Evolutionary conservation across 2,888 invertebrate genomes (phyloP), one percentile per base, ranked within the genome.

Genomic region (Drosophila eohydei): DNA sequence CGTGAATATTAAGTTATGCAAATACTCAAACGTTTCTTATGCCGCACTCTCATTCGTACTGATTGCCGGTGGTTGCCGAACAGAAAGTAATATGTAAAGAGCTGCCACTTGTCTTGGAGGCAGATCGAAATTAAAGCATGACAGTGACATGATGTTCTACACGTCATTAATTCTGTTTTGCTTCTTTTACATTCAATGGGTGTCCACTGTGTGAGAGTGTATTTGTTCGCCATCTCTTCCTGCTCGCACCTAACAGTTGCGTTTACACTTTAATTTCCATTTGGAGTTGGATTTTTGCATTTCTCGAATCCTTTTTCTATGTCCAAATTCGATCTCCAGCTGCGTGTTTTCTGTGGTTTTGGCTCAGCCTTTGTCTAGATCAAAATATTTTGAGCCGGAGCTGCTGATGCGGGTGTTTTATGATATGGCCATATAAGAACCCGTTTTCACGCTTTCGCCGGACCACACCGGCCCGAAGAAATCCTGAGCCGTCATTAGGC

Each of bases 371-470:
- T 77, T 89, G 74, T 80, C 77, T 34, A 46, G 83, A 80, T 83
- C 89, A 81, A 91, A 92, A 92, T 91, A 92, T 92, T 92, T 92
- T 82, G 87, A 90, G 56, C 56, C 62, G 60, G 40, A 56, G 60
- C 85, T 86, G 80, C 83, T 82, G 83, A 69, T 69, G 62, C 61
- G 74, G 56, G n/a, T 72, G 54, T 61, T 89, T 90, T 90, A 87
- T 82, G 83, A 71, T 78, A 72, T 60, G 80, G 72, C 74, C 88
- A 79, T 91, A 91, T 91, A 91, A 77, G 59, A 54, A 16, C 43
- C 59, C 71, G 67, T 52, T 67, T 82, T 87, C 73, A 80, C 80
- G 74, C 78, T 81, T 83, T 88, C 79, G 52, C 86, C 76, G 63
- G 14, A 57, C 58, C 54, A 50, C 50, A 44, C 40, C 34, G 32